These are phyloP conservation scores for Beris morrisii DNA, from an alignment of 2,888 invertebrate species.

Conservation along the genomic window DNA sequence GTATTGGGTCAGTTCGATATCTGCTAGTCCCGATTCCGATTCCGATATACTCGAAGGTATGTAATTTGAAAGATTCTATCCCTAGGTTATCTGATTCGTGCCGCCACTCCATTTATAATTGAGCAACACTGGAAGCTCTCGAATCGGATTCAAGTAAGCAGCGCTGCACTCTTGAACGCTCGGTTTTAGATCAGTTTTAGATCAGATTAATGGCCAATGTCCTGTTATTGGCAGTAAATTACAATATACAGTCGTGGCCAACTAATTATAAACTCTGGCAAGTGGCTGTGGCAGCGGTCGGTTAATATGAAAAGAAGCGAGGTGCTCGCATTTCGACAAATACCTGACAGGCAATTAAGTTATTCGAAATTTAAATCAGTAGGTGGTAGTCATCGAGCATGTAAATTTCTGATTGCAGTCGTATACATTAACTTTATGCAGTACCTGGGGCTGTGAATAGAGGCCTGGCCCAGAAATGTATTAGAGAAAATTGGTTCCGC, in stretches of 20 bases:
- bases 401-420: too few relatives aligned
- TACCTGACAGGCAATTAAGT: slow-evolving; percentile 27
- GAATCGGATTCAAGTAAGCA: background rate
- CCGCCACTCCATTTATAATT: background rate
- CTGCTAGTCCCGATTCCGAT: background rate
- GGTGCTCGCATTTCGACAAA: slow-evolving; percentile 28
- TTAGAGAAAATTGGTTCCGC: too few relatives aligned
- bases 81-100: slow-evolving; percentile 6
- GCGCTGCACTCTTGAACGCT: slow-evolving; percentile 2
- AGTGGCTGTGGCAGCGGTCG: background rate
- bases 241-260: slow-evolving; percentile 2
- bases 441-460: too few relatives aligned
- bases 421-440: too few relatives aligned
- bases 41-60: background rate
- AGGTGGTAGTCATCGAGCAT: slow-evolving; percentile 13
- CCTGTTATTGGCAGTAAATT: slow-evolving; percentile 22
- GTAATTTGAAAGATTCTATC: slow-evolving; percentile 20
- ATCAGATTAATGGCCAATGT: slow-evolving; percentile 24
- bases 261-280: slow-evolving; percentile 16
- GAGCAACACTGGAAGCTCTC: slow-evolving; percentile 11
- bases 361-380: slow-evolving; percentile 12
- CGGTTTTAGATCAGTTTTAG: slow-evolving; percentile 2
- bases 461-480: too few relatives aligned
- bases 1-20: slow-evolving; percentile 1
- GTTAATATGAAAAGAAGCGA: slow-evolving; percentile 16